Percentiles rank a stretch among this genome's conserved stretches.
These are phyloP conservation scores for Drosophila lutescens DNA, from an alignment of 2,888 invertebrate genomes.

Conservation along the genomic window DNA sequence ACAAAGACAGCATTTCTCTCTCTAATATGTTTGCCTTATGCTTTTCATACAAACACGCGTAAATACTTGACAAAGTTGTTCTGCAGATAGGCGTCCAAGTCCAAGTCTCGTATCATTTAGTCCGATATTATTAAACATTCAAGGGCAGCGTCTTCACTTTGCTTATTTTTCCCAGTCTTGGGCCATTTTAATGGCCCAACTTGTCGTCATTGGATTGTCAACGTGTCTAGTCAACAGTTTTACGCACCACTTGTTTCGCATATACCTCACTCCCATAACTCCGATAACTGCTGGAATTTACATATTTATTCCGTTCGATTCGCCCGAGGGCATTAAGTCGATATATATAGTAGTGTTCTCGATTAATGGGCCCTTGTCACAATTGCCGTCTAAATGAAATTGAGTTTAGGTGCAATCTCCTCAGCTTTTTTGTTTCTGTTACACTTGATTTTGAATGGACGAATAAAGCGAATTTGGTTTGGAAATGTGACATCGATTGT, in stretches of 20 bases:
- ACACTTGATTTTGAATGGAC: constrained; percentile 20
- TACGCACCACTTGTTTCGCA: constrained; percentile 67
- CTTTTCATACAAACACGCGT: too few species aligned
- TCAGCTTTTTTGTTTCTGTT: constrained; percentile 14
- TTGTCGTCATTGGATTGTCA: constrained; percentile 51
- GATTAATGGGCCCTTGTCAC: constrained; percentile 20
- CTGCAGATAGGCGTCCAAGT: background rate
- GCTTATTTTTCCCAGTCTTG: constrained; percentile 10
- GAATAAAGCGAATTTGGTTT: too few species aligned
- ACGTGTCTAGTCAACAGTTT: constrained; percentile 75
- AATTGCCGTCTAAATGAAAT: constrained; percentile 49
- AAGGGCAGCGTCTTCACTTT: constrained; percentile 20
- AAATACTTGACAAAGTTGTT: background rate
- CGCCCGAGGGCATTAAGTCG: constrained; percentile 10
- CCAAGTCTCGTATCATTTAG: background rate
- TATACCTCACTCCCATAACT: constrained; percentile 5
- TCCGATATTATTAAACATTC: constrained; percentile 23
- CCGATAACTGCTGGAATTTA: constrained; percentile 45
- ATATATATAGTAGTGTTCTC: background rate
- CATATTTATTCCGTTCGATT: constrained; percentile 67
- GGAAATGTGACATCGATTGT: too few species aligned
- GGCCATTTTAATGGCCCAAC: constrained; percentile 51
- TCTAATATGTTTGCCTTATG: too few species aligned
- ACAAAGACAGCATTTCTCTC: too few species aligned
- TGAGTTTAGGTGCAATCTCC: constrained; percentile 53